These are phyloP conservation scores for Propithecus perrieri DNA, from an alignment of 2,797 vertebrate species.

Conservation along the genomic window DNA sequence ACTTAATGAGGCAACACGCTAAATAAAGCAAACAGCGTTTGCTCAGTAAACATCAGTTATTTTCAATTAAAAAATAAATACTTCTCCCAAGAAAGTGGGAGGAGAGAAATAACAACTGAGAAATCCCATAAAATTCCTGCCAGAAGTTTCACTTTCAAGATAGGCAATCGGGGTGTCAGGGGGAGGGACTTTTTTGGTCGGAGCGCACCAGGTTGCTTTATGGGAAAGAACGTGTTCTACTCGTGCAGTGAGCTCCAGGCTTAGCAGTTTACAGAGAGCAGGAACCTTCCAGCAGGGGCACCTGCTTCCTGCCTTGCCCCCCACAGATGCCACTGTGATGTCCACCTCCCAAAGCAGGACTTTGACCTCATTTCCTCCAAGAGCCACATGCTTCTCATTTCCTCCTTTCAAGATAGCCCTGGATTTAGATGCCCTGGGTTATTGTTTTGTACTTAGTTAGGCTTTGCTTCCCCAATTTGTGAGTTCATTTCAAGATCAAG, in stretches of 20 bases:
- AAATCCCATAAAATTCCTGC: slow-evolving; percentile 38
- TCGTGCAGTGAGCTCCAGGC: not conserved
- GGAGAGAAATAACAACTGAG: not conserved
- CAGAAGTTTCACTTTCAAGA: not conserved
- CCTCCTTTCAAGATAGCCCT: not conserved
- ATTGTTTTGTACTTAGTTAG: not conserved
- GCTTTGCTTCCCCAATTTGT: not conserved
- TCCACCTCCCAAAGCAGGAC: not conserved
- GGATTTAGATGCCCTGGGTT: not conserved
- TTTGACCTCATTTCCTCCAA: not conserved
- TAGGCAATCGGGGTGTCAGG: not conserved
- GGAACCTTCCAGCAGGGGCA: not conserved
- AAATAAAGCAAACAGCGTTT: slow-evolving; percentile 31
- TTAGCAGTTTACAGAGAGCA: not conserved
- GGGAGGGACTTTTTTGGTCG: not conserved
- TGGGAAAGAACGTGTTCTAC: not conserved
- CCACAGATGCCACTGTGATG: accelerated
- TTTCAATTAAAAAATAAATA: slow-evolving; percentile 10
- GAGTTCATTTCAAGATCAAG: not conserved
- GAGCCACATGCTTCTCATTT: not conserved
- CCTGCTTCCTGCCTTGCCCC: not conserved
- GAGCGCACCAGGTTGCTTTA: not conserved
- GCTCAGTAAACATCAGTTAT: slow-evolving; percentile 36
- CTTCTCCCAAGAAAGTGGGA: not conserved
- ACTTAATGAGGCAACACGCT: not conserved